A percentile compares a stretch with the other conserved stretches of the same genome.
phyloP scores from a whole-genome alignment of 2,797 vertebrate species.

The Peromyscus eremicus region DNA sequence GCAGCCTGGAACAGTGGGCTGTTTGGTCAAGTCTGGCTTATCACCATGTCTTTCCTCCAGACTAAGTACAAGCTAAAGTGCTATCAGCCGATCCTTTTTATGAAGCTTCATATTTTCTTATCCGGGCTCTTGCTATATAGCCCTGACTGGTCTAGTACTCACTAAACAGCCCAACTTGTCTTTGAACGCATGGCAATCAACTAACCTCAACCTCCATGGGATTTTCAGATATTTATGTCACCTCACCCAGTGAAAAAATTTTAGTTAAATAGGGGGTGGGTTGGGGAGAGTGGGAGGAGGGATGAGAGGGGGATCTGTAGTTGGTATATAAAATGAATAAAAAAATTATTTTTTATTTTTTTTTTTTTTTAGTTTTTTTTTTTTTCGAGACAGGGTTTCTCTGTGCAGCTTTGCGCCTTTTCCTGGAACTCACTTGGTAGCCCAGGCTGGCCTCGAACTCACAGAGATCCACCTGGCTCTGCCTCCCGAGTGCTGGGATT shows the following conservation, averaged over 20 bases:
- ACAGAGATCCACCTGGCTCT: too few species aligned
- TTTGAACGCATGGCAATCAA: not conserved
- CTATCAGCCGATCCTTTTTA: not conserved
- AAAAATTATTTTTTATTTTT: too few species aligned
- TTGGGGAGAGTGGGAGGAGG: too few species aligned
- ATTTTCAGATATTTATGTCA: not conserved
- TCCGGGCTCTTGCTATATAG: not conserved
- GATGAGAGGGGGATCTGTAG: too few species aligned
- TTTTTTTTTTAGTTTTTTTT: too few species aligned
- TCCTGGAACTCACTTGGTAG: too few species aligned
- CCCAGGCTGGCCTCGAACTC: too few species aligned
- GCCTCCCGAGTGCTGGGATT: too few species aligned
- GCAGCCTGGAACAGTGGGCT: not conserved
- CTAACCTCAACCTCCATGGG: not conserved
- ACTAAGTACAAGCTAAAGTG: not conserved
- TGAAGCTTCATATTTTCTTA: not conserved
- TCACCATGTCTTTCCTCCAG: not conserved
- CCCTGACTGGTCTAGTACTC: not conserved
- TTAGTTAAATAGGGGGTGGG: not conserved
- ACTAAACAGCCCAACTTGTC: not conserved
- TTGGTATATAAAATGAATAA: too few species aligned
- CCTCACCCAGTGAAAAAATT: not conserved
- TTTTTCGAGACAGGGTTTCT: too few species aligned
- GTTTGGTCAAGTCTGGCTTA: accelerated
- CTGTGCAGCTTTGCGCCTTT: too few species aligned